phyloP scores from a whole-genome alignment of 1,140 invertebrate species.

The Atta texana region DNA sequence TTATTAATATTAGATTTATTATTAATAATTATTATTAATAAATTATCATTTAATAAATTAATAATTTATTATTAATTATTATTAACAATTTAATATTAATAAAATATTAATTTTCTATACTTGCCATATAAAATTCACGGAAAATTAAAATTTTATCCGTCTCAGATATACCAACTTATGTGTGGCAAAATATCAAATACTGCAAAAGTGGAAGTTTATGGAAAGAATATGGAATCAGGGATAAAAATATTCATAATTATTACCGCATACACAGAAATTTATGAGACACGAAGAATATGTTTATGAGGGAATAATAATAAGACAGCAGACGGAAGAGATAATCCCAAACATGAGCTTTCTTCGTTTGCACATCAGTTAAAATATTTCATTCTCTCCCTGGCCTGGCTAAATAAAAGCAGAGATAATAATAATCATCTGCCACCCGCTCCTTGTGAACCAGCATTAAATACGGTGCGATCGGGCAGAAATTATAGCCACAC shows the following conservation, averaged over 20 bases:
- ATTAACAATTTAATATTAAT: too few relatives aligned
- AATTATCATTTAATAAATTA: too few relatives aligned
- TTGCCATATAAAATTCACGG: neutral
- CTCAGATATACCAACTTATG: neutral
- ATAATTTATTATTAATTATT: too few relatives aligned
- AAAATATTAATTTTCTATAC: too few relatives aligned
- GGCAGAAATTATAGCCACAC: conserved; percentile 76
- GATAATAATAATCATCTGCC: conserved; percentile 78
- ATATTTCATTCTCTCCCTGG: conserved; percentile 73
- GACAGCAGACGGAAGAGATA: neutral
- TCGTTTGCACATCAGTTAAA: conserved; percentile 81
- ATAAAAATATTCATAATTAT: conserved; percentile 28
- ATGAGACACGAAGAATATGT: neutral
- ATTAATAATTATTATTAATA: too few relatives aligned
- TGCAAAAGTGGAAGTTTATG: neutral
- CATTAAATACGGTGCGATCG: conserved; percentile 72
- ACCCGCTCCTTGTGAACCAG: conserved; percentile 42
- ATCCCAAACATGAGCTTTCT: conserved; percentile 65
- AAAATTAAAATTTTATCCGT: neutral
- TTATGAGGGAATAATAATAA: conserved; percentile 17
- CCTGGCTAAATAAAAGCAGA: conserved; percentile 72
- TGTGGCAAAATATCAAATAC: neutral
- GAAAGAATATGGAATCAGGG: neutral
- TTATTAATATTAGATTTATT: too few relatives aligned
- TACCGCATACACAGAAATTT: neutral